Percentiles rank a stretch among this genome's conserved stretches.
Conservation (phyloP, 2,113 vertebrate species). For the Hassar affinis region DNA sequence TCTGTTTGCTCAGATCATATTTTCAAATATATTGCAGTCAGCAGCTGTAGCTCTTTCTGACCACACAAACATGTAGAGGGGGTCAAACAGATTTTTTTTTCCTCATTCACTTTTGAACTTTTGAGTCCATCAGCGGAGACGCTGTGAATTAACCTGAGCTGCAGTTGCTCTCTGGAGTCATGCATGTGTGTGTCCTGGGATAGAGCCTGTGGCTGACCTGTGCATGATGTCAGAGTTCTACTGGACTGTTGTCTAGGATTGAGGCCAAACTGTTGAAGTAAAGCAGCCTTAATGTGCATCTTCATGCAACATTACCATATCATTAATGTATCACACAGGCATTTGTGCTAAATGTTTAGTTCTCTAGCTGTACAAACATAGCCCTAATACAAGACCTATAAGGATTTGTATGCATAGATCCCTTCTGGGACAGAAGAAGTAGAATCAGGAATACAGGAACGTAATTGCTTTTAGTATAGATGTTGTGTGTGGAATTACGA, state of each 20-base stretch:
- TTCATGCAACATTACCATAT: too few relatives aligned
- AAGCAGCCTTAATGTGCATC: background rate
- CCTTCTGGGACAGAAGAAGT: background rate
- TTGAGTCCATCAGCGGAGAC: background rate
- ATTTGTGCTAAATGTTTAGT: background rate
- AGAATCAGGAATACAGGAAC: background rate
- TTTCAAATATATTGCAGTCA: background rate
- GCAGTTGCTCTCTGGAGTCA: constrained; percentile 60
- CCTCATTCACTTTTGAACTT: constrained; percentile 13
- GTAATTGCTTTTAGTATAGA: background rate
- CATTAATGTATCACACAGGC: too few relatives aligned
- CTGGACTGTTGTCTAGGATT: constrained; percentile 51
- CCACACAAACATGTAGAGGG: background rate
- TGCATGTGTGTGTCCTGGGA: constrained; percentile 60
- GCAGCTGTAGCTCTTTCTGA: background rate
- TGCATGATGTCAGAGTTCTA: constrained; percentile 65
- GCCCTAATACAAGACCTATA: constrained; percentile 2
- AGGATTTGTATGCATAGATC: too few relatives aligned
- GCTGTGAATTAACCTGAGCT: background rate
- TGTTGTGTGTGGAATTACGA: background rate
- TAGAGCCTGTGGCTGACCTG: constrained; percentile 55
- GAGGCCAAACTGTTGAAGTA: background rate
- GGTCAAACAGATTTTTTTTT: background rate
- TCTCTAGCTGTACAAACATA: background rate
- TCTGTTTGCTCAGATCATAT: background rate